Conservation (phyloP, 2,113 vertebrate species). For the Leptobrachium leishanense region DNA sequence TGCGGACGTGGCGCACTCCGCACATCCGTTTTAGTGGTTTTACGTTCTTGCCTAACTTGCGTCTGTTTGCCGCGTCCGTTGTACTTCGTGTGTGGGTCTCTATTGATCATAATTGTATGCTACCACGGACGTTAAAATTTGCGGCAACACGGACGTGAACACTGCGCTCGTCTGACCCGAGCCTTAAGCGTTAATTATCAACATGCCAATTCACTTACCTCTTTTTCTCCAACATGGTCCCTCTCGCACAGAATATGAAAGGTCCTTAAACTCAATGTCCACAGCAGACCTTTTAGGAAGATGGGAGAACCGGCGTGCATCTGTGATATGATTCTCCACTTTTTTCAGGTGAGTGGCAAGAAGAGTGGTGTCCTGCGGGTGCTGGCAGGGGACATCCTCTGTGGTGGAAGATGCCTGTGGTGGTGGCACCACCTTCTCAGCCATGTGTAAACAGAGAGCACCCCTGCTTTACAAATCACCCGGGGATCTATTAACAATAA, state of each 20-base stretch:
- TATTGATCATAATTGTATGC: no score
- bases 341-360: conserved; percentile 94
- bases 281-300: conserved; percentile 91
- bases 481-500: not conserved
- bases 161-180: no score
- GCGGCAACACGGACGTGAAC: no score
- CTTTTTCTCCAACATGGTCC: conserved; percentile 92
- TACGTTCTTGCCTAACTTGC: no score
- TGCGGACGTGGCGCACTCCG: no score
- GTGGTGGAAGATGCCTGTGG: conserved; percentile 80
- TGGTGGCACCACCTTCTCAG: conserved; percentile 75
- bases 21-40: no score
- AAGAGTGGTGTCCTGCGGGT: conserved; percentile 74
- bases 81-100: no score
- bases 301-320: conserved; percentile 94
- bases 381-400: conserved; percentile 78
- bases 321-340: conserved; percentile 97
- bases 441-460: conserved; percentile 64
- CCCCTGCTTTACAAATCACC: not conserved
- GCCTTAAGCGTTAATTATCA: no score
- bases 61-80: no score
- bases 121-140: no score
- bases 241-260: conserved; percentile 93
- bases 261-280: conserved; percentile 91
- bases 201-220: conserved; percentile 66